phyloP scores from a whole-genome alignment of 2,113 vertebrate genomes.

The Spheniscus mendiculus region DNA sequence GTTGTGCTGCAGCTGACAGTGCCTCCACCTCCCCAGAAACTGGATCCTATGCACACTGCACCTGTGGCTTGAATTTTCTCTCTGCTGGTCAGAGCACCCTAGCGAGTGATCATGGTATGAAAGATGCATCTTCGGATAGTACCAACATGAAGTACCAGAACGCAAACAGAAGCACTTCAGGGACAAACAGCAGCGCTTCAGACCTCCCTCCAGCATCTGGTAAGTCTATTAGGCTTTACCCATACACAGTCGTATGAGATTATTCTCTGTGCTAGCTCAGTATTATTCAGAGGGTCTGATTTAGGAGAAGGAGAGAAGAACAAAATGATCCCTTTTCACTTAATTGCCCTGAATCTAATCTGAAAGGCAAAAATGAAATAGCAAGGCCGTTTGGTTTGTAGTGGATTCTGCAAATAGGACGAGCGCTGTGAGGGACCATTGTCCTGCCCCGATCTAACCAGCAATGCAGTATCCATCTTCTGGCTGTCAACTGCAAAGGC shows the following conservation, averaged over 20 bases:
- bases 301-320: not conserved
- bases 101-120: not conserved
- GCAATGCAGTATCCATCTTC: not conserved
- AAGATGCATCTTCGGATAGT: not conserved
- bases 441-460: not conserved
- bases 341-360: not conserved
- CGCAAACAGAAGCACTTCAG: constrained; percentile 23
- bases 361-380: not conserved
- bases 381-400: not conserved
- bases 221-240: constrained; percentile 52
- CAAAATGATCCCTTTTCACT: not conserved
- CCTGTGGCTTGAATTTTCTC: constrained; percentile 74
- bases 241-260: rapidly evolving
- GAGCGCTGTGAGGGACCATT: not conserved
- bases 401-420: not conserved
- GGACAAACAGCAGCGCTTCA: constrained; percentile 35
- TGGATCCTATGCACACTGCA: constrained; percentile 71
- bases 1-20: not conserved
- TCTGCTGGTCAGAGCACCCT: constrained; percentile 52
- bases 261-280: not conserved
- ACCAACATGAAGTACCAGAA: constrained; percentile 33
- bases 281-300: not conserved
- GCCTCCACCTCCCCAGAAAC: constrained; percentile 17
- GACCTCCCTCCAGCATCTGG: constrained; percentile 76
- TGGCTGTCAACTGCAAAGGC: not conserved